Evolutionary conservation across 1,140 invertebrate genomes (phyloP).

Genomic region (Sitophilus oryzae): DNA sequence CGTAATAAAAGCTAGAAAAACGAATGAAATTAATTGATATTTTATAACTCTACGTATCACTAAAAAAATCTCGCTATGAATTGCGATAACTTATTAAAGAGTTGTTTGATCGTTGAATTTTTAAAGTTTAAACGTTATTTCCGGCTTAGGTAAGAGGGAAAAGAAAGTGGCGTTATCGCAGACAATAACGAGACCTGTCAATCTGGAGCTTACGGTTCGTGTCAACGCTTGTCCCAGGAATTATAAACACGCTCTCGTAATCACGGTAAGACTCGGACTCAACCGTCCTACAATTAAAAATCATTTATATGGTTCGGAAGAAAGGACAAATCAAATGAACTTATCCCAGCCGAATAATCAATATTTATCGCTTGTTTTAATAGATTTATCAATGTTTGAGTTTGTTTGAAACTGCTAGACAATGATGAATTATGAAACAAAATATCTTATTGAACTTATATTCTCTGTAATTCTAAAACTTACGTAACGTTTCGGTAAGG

Average conservation of each 20-base stretch:
- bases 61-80: constrained; percentile 35
- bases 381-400: too few relatives aligned
- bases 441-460: too few relatives aligned
- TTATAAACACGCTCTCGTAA: constrained; percentile 71
- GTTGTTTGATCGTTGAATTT: too few relatives aligned
- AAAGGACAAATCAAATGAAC: too few relatives aligned
- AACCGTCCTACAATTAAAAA: constrained; percentile 44
- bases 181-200: constrained; percentile 37
- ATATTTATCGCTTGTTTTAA: too few relatives aligned
- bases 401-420: too few relatives aligned
- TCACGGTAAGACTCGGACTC: constrained; percentile 58
- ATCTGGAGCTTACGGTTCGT: constrained; percentile 48
- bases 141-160: too few relatives aligned
- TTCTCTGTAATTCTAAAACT: too few relatives aligned
- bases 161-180: constrained; percentile 34
- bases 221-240: constrained; percentile 65
- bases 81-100: too few relatives aligned
- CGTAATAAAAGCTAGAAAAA: background rate
- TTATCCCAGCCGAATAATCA: background rate
- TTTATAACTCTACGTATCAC: constrained; percentile 25
- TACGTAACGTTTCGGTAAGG: too few relatives aligned
- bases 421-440: too few relatives aligned
- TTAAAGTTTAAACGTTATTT: constrained; percentile 11
- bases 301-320: constrained; percentile 12
- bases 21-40: constrained; percentile 8